phyloP scores from a whole-genome alignment of 2,888 invertebrate genomes.

The Heliothis peltigera region DNA sequence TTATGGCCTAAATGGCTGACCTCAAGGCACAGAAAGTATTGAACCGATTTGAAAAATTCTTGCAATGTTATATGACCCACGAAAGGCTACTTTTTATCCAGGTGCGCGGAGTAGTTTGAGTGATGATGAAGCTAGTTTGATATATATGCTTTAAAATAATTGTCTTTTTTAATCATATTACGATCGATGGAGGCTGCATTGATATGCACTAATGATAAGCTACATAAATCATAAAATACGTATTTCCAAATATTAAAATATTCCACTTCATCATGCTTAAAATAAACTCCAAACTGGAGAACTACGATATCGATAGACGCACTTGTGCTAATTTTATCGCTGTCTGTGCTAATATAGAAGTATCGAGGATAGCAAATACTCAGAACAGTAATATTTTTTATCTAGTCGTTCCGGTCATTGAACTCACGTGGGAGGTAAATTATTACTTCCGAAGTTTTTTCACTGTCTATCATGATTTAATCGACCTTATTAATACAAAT shows the following conservation, averaged over 20 bases:
- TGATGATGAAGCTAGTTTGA: no score
- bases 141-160: no score
- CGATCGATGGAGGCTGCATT: no score
- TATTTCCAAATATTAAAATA: background rate
- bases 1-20: no score
- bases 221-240: background rate
- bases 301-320: conserved; percentile 10
- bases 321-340: conserved; percentile 35
- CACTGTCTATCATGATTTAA: conserved; percentile 24
- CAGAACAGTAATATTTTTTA: conserved; percentile 29
- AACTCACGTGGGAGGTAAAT: conserved; percentile 41
- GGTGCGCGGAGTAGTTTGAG: no score
- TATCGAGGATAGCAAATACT: conserved; percentile 26
- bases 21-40: no score
- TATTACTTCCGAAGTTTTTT: conserved; percentile 33
- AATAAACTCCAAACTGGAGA: conserved; percentile 16
- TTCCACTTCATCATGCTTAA: conserved; percentile 1
- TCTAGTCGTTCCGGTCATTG: conserved; percentile 36
- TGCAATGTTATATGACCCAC: no score
- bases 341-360: conserved; percentile 31
- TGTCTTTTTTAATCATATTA: no score
- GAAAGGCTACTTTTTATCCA: no score
- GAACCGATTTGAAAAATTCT: no score
- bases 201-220: no score
- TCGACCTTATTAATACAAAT: conserved; percentile 32